A percentile compares a stretch with the other conserved stretches of the same genome.
Evolutionary conservation across 2,888 invertebrate genomes (phyloP).

Genomic region (Hyles lineata): DNA sequence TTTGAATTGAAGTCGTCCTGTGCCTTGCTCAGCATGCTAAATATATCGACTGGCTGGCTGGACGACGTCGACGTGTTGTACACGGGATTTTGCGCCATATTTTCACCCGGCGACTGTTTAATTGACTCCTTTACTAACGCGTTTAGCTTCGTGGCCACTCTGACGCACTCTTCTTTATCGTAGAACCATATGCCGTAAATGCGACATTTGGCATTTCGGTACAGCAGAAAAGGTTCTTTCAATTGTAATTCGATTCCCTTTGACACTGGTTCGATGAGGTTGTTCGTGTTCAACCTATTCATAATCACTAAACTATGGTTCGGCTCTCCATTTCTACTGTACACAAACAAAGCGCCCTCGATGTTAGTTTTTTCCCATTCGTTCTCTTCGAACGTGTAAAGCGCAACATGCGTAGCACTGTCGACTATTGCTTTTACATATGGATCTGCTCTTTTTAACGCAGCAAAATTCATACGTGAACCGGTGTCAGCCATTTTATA

Average conservation of each 20-base stretch:
- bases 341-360: constrained; percentile 97
- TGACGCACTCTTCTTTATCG: constrained; percentile 94
- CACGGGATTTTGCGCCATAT: constrained; percentile 68
- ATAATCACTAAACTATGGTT: constrained; percentile 97
- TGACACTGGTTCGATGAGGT: constrained; percentile 96
- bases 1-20: constrained; percentile 93
- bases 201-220: constrained; percentile 92
- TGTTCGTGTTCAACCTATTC: constrained; percentile 96
- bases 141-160: constrained; percentile 90
- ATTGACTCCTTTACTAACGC: constrained; percentile 88
- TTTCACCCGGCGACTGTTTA: constrained; percentile 69
- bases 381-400: constrained; percentile 93
- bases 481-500: constrained; percentile 85
- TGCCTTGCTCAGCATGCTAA: constrained; percentile 95
- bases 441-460: constrained; percentile 96
- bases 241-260: constrained; percentile 95
- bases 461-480: constrained; percentile 96
- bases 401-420: constrained; percentile 96
- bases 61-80: constrained; percentile 68
- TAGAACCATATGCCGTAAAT: constrained; percentile 99
- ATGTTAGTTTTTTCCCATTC: constrained; percentile 98
- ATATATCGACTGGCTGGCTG: constrained; percentile 87
- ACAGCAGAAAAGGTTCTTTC: constrained; percentile 96
- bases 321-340: constrained; percentile 95
- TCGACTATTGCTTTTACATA: constrained; percentile 96